phyloP scores from a whole-genome alignment of 2,888 invertebrate species.

The Stenotaenia linearis region DNA sequence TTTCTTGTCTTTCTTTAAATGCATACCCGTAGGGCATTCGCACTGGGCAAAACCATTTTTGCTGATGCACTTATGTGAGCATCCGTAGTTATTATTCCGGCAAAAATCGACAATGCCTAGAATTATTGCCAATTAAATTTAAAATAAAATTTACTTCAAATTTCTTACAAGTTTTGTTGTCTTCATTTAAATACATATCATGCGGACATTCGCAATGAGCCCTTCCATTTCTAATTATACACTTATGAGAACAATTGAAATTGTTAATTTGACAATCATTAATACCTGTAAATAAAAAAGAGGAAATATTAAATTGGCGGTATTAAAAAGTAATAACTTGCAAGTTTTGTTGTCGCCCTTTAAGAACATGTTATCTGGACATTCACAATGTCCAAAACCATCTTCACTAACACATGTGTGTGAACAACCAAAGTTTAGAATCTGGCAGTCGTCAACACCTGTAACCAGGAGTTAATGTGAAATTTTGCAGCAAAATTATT shows the following conservation, averaged over 20 bases:
- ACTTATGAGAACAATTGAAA: constrained; percentile 13
- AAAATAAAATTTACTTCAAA: not conserved
- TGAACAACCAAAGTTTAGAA: constrained; percentile 15
- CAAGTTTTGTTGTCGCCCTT: not conserved
- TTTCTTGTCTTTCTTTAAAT: constrained; percentile 37
- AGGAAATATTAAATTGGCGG: not conserved
- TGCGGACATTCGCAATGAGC: constrained; percentile 3
- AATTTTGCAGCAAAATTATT: no score
- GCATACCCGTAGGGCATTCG: not conserved
- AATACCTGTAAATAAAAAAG: not conserved
- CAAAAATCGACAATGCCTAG: not conserved
- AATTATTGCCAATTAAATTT: not conserved
- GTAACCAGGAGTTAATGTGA: no score
- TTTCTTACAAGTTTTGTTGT: constrained; percentile 12
- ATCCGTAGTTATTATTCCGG: not conserved
- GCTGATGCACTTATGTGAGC: not conserved
- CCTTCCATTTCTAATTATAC: not conserved
- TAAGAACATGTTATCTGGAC: constrained; percentile 5
- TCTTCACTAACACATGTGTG: not conserved
- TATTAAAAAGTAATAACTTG: not conserved
- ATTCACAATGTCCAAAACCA: not conserved
- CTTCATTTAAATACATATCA: not conserved
- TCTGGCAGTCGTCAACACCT: not conserved
- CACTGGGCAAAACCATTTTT: not conserved
- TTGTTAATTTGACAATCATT: not conserved